Evolutionary conservation across 2,888 invertebrate genomes (phyloP).

Genomic region (Himalopsyche tibetana): DNA sequence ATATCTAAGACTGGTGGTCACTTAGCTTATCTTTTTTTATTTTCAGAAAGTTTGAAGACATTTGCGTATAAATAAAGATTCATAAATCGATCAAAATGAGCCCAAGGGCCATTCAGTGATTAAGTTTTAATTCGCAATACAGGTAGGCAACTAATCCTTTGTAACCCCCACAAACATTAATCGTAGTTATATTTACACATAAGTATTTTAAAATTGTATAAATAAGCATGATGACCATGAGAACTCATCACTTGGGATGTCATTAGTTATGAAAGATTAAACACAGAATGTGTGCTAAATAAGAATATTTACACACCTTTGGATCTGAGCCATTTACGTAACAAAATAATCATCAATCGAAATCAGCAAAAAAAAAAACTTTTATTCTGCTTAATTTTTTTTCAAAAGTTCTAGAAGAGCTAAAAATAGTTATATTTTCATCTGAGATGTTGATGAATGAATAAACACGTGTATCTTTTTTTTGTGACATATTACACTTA

Average conservation of each 20-base stretch:
- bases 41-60: too few relatives aligned
- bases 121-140: too few relatives aligned
- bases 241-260: neutral
- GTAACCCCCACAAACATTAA: too few relatives aligned
- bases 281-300: neutral
- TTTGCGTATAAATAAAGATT: too few relatives aligned
- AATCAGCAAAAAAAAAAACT: neutral
- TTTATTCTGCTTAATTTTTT: neutral
- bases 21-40: too few relatives aligned
- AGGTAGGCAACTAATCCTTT: too few relatives aligned
- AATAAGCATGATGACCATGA: neutral
- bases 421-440: neutral
- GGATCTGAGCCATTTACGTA: neutral
- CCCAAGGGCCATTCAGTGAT: too few relatives aligned
- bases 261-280: neutral
- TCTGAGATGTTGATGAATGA: slow-evolving; percentile 8
- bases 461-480: neutral
- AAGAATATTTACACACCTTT: neutral
- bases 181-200: too few relatives aligned
- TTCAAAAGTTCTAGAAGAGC: neutral
- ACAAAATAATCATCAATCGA: neutral
- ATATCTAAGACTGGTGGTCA: too few relatives aligned
- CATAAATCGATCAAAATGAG: too few relatives aligned
- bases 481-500: too few relatives aligned
- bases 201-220: neutral